These are phyloP conservation scores for Graphium colonna DNA, from an alignment of 2,888 invertebrate genomes.

Conservation along the genomic window DNA sequence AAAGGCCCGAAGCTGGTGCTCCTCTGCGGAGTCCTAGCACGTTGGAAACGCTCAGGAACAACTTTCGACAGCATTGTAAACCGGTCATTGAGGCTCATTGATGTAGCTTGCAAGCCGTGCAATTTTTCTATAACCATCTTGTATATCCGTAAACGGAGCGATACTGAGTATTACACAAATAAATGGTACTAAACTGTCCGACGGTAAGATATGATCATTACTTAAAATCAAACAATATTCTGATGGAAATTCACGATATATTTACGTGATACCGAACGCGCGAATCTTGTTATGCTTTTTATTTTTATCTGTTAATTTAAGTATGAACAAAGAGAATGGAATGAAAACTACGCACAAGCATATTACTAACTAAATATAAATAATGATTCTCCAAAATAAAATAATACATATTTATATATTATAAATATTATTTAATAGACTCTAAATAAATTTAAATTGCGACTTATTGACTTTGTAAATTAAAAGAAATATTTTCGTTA, in stretches of 20 bases:
- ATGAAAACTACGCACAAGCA: too few relatives aligned
- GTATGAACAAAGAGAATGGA: too few relatives aligned
- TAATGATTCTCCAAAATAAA: too few relatives aligned
- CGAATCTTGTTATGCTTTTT: slow-evolving; percentile 1
- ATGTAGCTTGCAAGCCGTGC: slow-evolving; percentile 69
- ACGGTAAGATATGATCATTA: background rate
- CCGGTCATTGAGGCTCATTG: slow-evolving; percentile 52
- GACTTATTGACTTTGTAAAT: too few relatives aligned
- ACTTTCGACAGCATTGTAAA: slow-evolving; percentile 49
- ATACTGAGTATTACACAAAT: background rate
- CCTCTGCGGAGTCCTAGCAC: slow-evolving; percentile 34
- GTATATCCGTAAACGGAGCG: slow-evolving; percentile 6
- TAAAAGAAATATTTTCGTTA: too few relatives aligned
- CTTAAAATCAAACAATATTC: background rate
- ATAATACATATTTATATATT: too few relatives aligned
- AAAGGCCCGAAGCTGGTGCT: slow-evolving; percentile 32
- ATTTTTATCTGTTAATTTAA: slow-evolving; percentile 3
- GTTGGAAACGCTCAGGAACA: slow-evolving; percentile 31
- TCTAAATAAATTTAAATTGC: too few relatives aligned
- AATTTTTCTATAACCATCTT: slow-evolving; percentile 63
- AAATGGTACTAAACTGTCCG: background rate
- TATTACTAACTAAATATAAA: too few relatives aligned
- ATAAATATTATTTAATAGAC: too few relatives aligned
- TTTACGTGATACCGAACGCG: slow-evolving; percentile 10
- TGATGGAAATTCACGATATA: background rate